Base-by-base conservation (phyloP, 37 sponge, comb jelly and placozoan species). In the Bolinopsis microptera region DNA sequence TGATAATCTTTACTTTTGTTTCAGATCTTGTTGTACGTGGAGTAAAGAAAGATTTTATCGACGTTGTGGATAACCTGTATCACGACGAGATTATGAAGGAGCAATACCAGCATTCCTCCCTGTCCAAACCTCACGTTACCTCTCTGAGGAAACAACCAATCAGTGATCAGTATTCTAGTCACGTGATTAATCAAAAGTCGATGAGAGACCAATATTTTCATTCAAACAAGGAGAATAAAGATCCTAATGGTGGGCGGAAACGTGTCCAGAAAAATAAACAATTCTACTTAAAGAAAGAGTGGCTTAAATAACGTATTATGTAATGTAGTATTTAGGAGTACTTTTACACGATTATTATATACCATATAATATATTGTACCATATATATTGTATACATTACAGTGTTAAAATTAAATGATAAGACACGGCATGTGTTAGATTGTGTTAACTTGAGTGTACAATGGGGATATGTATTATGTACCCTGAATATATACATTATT, bases 201-300 rank as follows among this genome's bases (percentile, higher is more conserved):
- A 21, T 9, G 5, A 31, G 35, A 16, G 80, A 77, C 1, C 80
- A 27, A 36, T 77, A 35, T 32, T 70, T 28, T 70, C 27, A 28
- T 24, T 30, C 74, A 2, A 23, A 2, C 27, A 77, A 77, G 21
- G 80, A 77, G 36, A 77, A 77, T 34, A 77, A 36, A 77, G 36
- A 77, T 1, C 80, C 80, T 5, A 34, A 34, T 35, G 80, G 33
- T 77, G 2, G 8, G 2, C 25, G 25, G 27, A 77, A 77, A 35
- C 33, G 80, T 16, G 36, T 32, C 21, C 23, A 25, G 74, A 77
- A 77, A 77, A 77, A 77, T 77, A 77, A 77, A 77, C 27, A 77
- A 36, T 77, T 77, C 32, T 77, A 77, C 32, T 34, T 77, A 77
- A 77, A 77, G 13, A 77, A 77, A 32, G 80, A 77, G 35, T 77